Percentiles rank a stretch among this genome's conserved stretches.
Evolutionary conservation across 2,888 invertebrate species (phyloP).

Genomic region (Andrena dorsata): DNA sequence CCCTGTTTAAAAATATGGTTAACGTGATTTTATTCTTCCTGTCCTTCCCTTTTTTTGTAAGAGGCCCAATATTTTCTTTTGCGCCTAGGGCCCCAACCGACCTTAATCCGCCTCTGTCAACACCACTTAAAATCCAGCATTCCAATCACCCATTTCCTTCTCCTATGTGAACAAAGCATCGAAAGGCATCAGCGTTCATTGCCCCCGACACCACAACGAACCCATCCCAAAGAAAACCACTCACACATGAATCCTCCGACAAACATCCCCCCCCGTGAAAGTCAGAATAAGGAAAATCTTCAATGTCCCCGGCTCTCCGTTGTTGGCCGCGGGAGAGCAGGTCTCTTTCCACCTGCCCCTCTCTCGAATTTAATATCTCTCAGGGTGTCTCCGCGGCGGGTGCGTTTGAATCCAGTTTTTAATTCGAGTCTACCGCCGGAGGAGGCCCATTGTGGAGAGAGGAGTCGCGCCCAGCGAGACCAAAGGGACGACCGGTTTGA

Average conservation of each 20-base stretch:
- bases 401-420: slow-evolving; percentile 48
- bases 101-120: too few relatives aligned
- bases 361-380: slow-evolving; percentile 34
- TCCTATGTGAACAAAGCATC: not conserved
- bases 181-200: not conserved
- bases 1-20: too few relatives aligned
- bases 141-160: not conserved
- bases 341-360: not conserved
- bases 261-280: not conserved
- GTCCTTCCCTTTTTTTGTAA: too few relatives aligned
- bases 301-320: not conserved
- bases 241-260: slow-evolving; percentile 3
- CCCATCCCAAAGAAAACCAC: not conserved
- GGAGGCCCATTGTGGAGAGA: slow-evolving; percentile 21
- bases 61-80: too few relatives aligned
- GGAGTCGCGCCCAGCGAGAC: not conserved
- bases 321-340: not conserved
- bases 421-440: slow-evolving; percentile 37
- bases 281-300: slow-evolving; percentile 29
- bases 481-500: slow-evolving; percentile 45
- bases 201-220: not conserved
- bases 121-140: too few relatives aligned
- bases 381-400: slow-evolving; percentile 20
- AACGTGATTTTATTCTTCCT: too few relatives aligned
- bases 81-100: too few relatives aligned